Evolutionary conservation across 1,140 invertebrate genomes (phyloP).

Genomic region (Trichoplusia ni): DNA sequence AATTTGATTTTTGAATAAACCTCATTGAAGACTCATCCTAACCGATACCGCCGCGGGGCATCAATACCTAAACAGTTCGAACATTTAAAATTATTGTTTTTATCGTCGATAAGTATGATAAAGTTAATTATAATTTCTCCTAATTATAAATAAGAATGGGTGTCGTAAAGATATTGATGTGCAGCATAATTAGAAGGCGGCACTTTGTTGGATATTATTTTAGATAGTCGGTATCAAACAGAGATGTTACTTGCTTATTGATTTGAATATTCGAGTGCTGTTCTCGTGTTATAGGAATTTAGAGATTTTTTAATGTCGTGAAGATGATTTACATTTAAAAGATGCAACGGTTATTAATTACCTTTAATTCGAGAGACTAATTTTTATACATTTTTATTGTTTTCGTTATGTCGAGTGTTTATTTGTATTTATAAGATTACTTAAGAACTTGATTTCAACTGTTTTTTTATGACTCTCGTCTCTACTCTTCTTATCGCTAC

Average conservation of each 20-base stretch:
- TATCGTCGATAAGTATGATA: constrained; percentile 14
- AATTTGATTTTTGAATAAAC: too few relatives aligned
- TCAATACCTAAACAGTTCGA: neutral
- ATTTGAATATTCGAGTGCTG: neutral
- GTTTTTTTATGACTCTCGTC: too few relatives aligned
- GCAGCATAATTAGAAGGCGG: neutral
- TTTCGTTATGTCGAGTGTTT: too few relatives aligned
- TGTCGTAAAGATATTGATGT: neutral
- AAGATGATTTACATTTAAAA: too few relatives aligned
- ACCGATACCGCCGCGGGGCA: constrained; percentile 6
- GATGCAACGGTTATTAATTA: too few relatives aligned
- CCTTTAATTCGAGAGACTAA: too few relatives aligned
- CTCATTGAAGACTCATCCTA: too few relatives aligned
- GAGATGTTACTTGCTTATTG: constrained; percentile 3
- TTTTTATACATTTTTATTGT: too few relatives aligned
- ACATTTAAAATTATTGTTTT: constrained; percentile 10
- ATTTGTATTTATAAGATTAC: too few relatives aligned
- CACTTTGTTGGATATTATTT: constrained; percentile 7
- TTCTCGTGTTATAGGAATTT: neutral
- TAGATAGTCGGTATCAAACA: neutral
- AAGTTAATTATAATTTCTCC: constrained; percentile 11
- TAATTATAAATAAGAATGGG: constrained; percentile 17
- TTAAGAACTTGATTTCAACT: too few relatives aligned
- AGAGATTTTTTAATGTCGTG: too few relatives aligned
- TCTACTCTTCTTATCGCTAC: too few relatives aligned